A percentile compares a stretch with the other conserved stretches of the same genome.
phyloP scores from a whole-genome alignment of 2,113 vertebrate genomes.

The Chaenocephalus aceratus region DNA sequence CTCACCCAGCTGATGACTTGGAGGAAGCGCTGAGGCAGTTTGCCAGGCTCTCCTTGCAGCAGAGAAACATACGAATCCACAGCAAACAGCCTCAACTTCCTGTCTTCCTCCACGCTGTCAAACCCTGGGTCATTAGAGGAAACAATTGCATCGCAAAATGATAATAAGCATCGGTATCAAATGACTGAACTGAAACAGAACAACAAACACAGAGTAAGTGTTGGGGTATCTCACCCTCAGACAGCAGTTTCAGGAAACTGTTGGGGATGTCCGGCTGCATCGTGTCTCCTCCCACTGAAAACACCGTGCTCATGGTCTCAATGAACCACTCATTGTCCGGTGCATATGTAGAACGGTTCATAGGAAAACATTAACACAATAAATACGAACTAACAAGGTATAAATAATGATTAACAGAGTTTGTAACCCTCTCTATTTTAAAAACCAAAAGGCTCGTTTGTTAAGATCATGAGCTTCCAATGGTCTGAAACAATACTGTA shows the following conservation, averaged over 20 bases:
- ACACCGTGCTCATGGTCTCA: slow-evolving; percentile 95
- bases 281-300: slow-evolving; percentile 91
- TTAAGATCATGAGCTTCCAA: neutral
- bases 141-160: neutral
- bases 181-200: neutral
- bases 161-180: neutral
- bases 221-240: slow-evolving; percentile 86
- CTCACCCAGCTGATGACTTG: slow-evolving; percentile 99
- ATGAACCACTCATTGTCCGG: slow-evolving; percentile 96
- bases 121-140: slow-evolving; percentile 76
- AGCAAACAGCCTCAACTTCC: slow-evolving; percentile 89
- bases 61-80: slow-evolving; percentile 89
- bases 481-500: neutral
- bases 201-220: neutral
- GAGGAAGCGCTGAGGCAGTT: slow-evolving; percentile 93
- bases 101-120: slow-evolving; percentile 88
- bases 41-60: slow-evolving; percentile 80
- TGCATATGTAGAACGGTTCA: slow-evolving; percentile 88
- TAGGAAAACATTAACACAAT: slow-evolving; percentile 78
- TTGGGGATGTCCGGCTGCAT: slow-evolving; percentile 92
- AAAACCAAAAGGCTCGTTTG: neutral
- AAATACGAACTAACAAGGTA: neutral
- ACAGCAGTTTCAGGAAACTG: slow-evolving; percentile 91
- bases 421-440: neutral
- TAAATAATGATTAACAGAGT: neutral